Evolutionary conservation across 2,888 invertebrate genomes (phyloP).

Genomic region (Phasia obesa): DNA sequence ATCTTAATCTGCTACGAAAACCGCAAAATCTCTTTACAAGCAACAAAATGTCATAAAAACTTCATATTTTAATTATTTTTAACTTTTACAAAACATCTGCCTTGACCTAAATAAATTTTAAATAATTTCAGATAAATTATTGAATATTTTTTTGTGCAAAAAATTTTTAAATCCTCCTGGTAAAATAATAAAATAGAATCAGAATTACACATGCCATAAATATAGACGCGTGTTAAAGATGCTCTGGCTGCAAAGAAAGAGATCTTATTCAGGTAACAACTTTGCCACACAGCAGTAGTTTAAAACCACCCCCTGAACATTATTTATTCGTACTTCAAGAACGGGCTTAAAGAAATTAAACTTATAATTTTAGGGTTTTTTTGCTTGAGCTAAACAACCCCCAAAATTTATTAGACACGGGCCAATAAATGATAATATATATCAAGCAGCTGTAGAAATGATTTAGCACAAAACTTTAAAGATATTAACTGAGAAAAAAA

Average conservation of each 20-base stretch:
- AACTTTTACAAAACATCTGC: constrained; percentile 52
- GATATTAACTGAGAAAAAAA: constrained; percentile 35
- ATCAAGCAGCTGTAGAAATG: constrained; percentile 52
- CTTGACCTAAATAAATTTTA: constrained; percentile 20
- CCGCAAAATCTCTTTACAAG: constrained; percentile 46
- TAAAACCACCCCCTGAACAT: constrained; percentile 57
- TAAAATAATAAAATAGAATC: constrained; percentile 51
- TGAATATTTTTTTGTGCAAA: constrained; percentile 6
- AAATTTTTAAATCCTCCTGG: constrained; percentile 30
- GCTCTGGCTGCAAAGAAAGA: neutral
- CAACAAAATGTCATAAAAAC: neutral
- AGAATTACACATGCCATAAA: constrained; percentile 32
- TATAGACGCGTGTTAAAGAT: constrained; percentile 57
- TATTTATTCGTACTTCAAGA: constrained; percentile 11
- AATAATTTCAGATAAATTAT: constrained; percentile 32
- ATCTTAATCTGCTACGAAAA: constrained; percentile 22
- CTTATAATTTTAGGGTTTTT: constrained; percentile 11
- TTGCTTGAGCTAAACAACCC: constrained; percentile 31
- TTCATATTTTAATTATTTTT: neutral
- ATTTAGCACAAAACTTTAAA: constrained; percentile 51
- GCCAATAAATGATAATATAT: constrained; percentile 40
- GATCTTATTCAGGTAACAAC: constrained; percentile 50
- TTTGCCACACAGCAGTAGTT: neutral
- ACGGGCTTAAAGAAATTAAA: constrained; percentile 12
- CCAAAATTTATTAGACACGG: constrained; percentile 57